Base-by-base conservation (phyloP, 1,140 invertebrate genomes). In the Zaprionus davidi region DNA sequence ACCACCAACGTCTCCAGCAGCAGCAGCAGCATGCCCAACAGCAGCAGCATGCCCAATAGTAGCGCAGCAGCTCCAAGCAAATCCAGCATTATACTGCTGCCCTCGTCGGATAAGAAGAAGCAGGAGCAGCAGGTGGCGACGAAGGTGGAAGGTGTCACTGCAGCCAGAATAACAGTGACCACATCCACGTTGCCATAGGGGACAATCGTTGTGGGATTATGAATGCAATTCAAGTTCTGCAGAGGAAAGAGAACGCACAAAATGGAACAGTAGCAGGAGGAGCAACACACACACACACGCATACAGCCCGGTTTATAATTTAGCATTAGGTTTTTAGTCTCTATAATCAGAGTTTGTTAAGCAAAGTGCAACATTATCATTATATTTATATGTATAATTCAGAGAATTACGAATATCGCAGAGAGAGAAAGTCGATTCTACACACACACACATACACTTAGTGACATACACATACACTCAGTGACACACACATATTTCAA, bases 311-410 rank as follows among this genome's bases (percentile, higher is more conserved):
- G 82, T 87, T 90, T 81, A 34, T 34, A 63, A 78, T 85, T 91
- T 87, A 86, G 73, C 28, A 53, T 76, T 81, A 91, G 71, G 74
- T 83, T 81, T 56, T 59, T 87, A 86, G 73, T 49, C 81, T 90
- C 78, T 90, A 85, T 82, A 71, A 44, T 71, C 73, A 51, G 80
- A 78, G 64, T 77, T 60, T 46, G 72, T 73, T 63, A 73, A 82
- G 72, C 63, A 74, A 82, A 82, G 84, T 87, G 84, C 84, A 87
- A 87, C 79, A 86, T 86, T 86, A 86, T 74, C 57, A 74, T 76
- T 65, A 64, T 64, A 71, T 76, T 49, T 75, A 75, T 57, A 11
- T 68, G 57, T 73, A 67, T 26, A 63, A 63, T 63, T 49, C 57
- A 69, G 46, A 55, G 59, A 72, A 38, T 58, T 34, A 9, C 41